Conservation (phyloP, 2,888 invertebrate genomes). For the Flabesymbios commensalis region DNA sequence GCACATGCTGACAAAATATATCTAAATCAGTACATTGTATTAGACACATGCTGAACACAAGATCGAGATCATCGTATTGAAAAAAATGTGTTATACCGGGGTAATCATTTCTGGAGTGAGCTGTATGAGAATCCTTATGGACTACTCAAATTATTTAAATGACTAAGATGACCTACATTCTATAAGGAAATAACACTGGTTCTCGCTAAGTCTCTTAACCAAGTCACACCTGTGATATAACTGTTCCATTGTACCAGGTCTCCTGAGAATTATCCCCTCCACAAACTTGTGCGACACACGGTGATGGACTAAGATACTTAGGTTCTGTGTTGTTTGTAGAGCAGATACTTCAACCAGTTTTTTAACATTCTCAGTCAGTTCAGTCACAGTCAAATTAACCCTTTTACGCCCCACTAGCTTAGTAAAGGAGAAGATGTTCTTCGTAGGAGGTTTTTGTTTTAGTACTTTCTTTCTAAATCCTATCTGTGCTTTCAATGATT, state of each 20-base stretch:
- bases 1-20: too few species aligned
- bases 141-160: too few species aligned
- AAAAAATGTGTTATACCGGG: too few species aligned
- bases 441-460: neutral
- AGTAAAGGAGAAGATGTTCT: neutral
- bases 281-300: conserved; percentile 2
- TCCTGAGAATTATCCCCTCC: neutral
- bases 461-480: neutral
- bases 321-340: neutral
- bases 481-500: neutral
- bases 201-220: too few species aligned
- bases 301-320: too few species aligned
- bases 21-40: too few species aligned
- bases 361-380: neutral
- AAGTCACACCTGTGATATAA: conserved; percentile 2
- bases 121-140: too few species aligned
- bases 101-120: too few species aligned
- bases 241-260: conserved; percentile 2
- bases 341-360: neutral
- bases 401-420: neutral
- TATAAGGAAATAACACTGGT: too few species aligned
- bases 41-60: too few species aligned
- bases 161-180: too few species aligned
- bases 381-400: neutral
- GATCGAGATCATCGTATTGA: too few species aligned